Percentiles rank a stretch among this genome's conserved stretches.
Evolutionary conservation across 1,140 invertebrate species (phyloP).

Genomic region (Gryllus bimaculatus): DNA sequence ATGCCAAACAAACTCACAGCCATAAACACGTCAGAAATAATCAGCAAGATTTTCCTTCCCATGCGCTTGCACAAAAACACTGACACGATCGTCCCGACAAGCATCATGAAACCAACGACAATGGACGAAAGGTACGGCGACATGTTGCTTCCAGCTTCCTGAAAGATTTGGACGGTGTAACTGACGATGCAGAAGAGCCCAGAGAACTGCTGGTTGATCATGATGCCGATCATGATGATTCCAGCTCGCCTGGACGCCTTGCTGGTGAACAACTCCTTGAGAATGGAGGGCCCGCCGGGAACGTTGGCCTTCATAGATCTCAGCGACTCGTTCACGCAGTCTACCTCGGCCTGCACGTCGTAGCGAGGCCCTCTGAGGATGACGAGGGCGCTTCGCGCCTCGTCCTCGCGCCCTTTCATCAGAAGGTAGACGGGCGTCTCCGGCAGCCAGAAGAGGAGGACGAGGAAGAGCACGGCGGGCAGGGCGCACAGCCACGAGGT

Average conservation of each 20-base stretch:
- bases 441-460: constrained; percentile 41
- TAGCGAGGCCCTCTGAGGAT: not conserved
- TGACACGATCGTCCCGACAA: constrained; percentile 39
- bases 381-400: not conserved
- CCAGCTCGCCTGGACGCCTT: constrained; percentile 32
- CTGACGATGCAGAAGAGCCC: constrained; percentile 37
- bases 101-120: constrained; percentile 37
- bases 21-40: constrained; percentile 41
- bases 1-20: constrained; percentile 33
- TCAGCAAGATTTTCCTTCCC: constrained; percentile 45
- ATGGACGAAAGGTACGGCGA: constrained; percentile 42
- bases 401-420: not conserved
- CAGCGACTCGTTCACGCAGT: not conserved
- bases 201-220: constrained; percentile 34
- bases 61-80: constrained; percentile 46
- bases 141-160: constrained; percentile 37
- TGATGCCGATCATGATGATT: constrained; percentile 38
- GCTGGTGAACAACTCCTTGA: constrained; percentile 37
- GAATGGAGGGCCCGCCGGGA: not conserved
- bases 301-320: not conserved
- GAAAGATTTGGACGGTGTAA: constrained; percentile 49
- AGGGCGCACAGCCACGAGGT: constrained; percentile 36
- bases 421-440: constrained; percentile 41
- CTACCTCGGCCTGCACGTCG: not conserved
- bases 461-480: constrained; percentile 38